A percentile compares a stretch with the other conserved stretches of the same genome.
Conservation (phyloP, 2,888 invertebrate genomes). For the Chymomyza procnemis region DNA sequence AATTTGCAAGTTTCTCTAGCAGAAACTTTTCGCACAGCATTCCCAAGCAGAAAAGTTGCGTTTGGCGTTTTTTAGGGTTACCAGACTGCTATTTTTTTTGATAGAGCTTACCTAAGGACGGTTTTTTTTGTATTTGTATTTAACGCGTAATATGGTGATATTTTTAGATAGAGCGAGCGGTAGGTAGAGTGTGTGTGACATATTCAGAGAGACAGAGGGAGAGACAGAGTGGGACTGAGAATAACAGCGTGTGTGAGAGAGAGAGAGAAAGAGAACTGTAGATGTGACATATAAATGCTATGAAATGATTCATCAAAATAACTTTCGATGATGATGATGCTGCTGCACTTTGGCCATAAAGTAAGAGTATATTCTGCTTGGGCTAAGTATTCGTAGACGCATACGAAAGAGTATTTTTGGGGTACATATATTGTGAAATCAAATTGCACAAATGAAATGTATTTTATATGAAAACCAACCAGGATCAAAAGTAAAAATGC, state of each 20-base stretch:
- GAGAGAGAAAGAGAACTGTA: neutral
- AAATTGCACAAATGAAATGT: neutral
- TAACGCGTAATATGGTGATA: constrained; percentile 46
- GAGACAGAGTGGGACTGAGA: constrained; percentile 11
- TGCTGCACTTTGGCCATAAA: neutral
- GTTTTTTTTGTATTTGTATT: constrained; percentile 16
- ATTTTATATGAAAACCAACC: neutral
- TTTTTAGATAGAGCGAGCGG: too few relatives aligned
- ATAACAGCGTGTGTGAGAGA: constrained; percentile 4
- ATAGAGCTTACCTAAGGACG: constrained; percentile 9
- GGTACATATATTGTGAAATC: neutral
- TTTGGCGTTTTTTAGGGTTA: constrained; percentile 19
- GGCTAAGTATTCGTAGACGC: neutral
- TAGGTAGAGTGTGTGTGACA: neutral
- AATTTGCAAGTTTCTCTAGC: constrained; percentile 4
- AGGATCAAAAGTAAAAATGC: constrained; percentile 28
- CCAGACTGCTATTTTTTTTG: constrained; percentile 1
- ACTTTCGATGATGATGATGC: neutral
- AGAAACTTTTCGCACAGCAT: constrained; percentile 38
- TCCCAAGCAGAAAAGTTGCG: constrained; percentile 69
- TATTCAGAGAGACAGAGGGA: neutral
- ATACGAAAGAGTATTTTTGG: neutral
- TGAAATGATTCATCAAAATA: neutral
- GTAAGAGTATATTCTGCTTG: neutral
- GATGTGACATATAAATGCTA: neutral